phyloP scores from a whole-genome alignment of 2,888 invertebrate species.

The Pediacus dermestoides region DNA sequence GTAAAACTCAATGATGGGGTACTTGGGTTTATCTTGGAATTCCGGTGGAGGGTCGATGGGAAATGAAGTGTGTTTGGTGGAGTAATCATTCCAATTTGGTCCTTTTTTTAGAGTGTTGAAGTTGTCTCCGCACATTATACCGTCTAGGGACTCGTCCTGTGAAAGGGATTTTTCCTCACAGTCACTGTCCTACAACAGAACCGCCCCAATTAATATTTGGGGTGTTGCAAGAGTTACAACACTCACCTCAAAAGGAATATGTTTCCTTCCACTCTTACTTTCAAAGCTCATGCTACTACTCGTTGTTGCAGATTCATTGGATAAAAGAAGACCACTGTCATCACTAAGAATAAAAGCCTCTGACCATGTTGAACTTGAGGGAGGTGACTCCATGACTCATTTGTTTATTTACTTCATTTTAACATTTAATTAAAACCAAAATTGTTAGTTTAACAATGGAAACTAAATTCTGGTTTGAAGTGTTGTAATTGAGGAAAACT shows the following conservation, averaged over 20 bases:
- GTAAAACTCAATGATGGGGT: conserved; percentile 47
- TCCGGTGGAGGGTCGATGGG: conserved; percentile 82
- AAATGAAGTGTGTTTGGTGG: conserved; percentile 55
- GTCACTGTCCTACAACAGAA: conserved; percentile 77
- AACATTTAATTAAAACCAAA: too few relatives aligned
- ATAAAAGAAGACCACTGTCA: conserved; percentile 70
- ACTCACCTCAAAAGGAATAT: conserved; percentile 60
- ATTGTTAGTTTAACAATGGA: too few relatives aligned
- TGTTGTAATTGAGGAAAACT: too few relatives aligned
- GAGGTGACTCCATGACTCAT: conserved; percentile 68
- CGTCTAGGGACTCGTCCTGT: conserved; percentile 74
- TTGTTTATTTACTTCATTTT: conserved; percentile 19
- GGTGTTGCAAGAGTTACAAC: too few relatives aligned
- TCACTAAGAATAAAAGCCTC: conserved; percentile 71
- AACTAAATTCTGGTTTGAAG: too few relatives aligned
- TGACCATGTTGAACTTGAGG: conserved; percentile 70
- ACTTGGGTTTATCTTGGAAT: conserved; percentile 67
- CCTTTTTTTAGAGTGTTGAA: conserved; percentile 81
- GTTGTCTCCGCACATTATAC: conserved; percentile 74
- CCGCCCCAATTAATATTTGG: too few relatives aligned
- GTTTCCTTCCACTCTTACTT: conserved; percentile 64
- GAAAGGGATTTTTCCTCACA: conserved; percentile 76
- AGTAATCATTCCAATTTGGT: conserved; percentile 56
- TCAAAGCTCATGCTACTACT: conserved; percentile 68
- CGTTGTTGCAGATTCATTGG: conserved; percentile 72